phyloP scores from a whole-genome alignment of 2,888 invertebrate species.

The Pristionchus arcanus region DNA sequence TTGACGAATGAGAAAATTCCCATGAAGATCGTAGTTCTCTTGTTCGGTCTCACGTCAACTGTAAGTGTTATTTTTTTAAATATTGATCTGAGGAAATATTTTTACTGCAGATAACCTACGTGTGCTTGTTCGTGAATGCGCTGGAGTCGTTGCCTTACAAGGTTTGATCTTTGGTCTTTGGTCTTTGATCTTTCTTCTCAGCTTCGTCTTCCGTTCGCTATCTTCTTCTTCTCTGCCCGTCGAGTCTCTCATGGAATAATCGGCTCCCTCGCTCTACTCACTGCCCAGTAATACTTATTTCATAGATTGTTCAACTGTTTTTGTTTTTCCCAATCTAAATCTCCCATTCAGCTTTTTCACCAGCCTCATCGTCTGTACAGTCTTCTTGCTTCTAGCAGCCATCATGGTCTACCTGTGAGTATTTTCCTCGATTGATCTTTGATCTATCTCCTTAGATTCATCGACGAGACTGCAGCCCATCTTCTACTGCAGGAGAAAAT shows the following conservation, averaged over 20 bases:
- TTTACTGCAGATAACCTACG: slow-evolving; percentile 8
- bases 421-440: slow-evolving; percentile 40
- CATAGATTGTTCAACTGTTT: too few relatives aligned
- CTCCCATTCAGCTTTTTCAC: neutral
- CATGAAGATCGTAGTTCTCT: neutral
- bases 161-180: slow-evolving; percentile 23
- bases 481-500: slow-evolving; percentile 46
- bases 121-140: slow-evolving; percentile 46
- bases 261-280: neutral
- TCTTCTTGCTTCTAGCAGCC: neutral
- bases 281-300: neutral
- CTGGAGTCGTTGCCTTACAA: slow-evolving; percentile 44
- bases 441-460: slow-evolving; percentile 14
- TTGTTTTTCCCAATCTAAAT: too few relatives aligned
- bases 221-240: slow-evolving; percentile 35
- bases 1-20: neutral
- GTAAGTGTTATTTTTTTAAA: neutral
- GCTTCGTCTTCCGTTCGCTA: slow-evolving; percentile 26
- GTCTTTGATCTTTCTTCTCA: slow-evolving; percentile 10
- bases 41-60: neutral
- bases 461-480: slow-evolving; percentile 43
- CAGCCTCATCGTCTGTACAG: neutral
- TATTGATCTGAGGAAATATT: too few relatives aligned
- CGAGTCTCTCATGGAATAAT: slow-evolving; percentile 11
- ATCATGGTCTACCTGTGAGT: neutral